Evolutionary conservation across 2,888 invertebrate species (phyloP).

Genomic region (Theodoxus fluviatilis): DNA sequence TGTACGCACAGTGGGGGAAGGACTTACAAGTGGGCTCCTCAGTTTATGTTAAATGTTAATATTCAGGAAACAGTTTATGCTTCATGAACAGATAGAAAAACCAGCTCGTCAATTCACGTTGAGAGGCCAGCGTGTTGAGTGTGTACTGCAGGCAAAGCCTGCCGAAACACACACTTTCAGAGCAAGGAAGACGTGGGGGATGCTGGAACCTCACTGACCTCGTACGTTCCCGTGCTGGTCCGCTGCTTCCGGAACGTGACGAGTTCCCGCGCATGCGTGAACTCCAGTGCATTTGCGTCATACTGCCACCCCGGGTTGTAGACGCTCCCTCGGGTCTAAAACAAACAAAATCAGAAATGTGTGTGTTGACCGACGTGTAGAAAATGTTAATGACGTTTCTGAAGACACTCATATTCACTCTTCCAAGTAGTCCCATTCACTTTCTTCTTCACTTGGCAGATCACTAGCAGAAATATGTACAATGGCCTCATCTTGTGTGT

Average conservation of each 20-base stretch:
- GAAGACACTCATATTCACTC: neutral
- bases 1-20: too few species aligned
- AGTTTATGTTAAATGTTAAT: too few species aligned
- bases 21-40: too few species aligned
- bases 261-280: constrained; percentile 47
- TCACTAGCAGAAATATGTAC: too few species aligned
- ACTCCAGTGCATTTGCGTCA: constrained; percentile 55
- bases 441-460: too few species aligned
- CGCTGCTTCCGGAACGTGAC: constrained; percentile 40
- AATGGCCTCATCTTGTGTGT: neutral
- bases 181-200: too few species aligned
- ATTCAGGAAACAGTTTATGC: too few species aligned
- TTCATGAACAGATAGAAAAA: too few species aligned
- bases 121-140: too few species aligned
- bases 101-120: too few species aligned
- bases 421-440: neutral
- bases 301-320: constrained; percentile 60
- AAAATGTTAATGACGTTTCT: neutral
- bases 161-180: too few species aligned
- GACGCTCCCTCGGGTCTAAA: constrained; percentile 49
- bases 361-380: neutral
- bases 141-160: too few species aligned
- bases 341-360: constrained; percentile 18
- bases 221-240: constrained; percentile 50
- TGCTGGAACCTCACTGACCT: constrained; percentile 36